Conservation (phyloP, 2,113 vertebrate species). For the Cricetomys ansorgei region DNA sequence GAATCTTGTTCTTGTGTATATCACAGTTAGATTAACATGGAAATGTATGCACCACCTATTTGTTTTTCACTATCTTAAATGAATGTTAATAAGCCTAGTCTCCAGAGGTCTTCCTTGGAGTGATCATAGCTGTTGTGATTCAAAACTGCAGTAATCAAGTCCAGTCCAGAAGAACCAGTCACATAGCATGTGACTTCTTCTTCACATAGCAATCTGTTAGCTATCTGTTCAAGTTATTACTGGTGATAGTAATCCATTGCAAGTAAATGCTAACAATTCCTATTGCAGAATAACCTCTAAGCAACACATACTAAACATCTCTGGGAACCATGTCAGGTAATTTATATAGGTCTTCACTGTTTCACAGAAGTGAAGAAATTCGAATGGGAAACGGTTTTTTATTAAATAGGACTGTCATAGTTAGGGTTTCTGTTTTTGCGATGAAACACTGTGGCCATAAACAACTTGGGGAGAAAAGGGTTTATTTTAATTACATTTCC, state of each 20-base stretch:
- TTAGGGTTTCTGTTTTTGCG: not conserved
- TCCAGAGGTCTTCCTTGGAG: not conserved
- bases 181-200: not conserved
- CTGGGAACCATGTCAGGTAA: not conserved
- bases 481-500: not conserved
- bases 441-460: not conserved
- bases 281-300: not conserved
- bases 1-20: not conserved
- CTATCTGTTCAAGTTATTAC: not conserved
- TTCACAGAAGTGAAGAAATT: slow-evolving; percentile 42
- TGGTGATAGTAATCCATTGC: not conserved
- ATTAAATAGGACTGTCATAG: not conserved
- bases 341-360: slow-evolving; percentile 6
- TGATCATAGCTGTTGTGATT: not conserved
- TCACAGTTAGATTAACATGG: not conserved
- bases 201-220: not conserved
- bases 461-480: not conserved
- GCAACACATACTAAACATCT: not conserved
- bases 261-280: not conserved
- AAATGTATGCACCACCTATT: not conserved
- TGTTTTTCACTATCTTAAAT: not conserved
- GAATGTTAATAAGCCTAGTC: not conserved
- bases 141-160: not conserved
- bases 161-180: not conserved
- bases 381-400: not conserved